These are phyloP conservation scores for Orius insidiosus DNA, from an alignment of 1,140 invertebrate species.

Conservation along the genomic window DNA sequence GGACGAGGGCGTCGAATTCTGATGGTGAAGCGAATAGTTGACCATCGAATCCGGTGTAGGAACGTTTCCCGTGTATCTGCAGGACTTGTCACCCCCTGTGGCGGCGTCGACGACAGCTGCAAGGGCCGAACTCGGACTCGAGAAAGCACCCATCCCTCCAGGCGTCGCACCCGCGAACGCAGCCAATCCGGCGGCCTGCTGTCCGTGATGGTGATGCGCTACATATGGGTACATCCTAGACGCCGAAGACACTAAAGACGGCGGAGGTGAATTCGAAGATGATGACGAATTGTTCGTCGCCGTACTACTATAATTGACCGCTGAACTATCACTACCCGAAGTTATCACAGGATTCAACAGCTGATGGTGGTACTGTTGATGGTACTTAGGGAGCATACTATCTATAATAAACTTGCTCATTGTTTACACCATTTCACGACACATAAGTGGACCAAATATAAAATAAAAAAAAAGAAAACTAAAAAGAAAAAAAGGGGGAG, in stretches of 20 bases:
- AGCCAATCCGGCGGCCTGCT: conserved; percentile 46
- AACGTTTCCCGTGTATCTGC: conserved; percentile 51
- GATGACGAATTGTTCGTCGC: conserved; percentile 26
- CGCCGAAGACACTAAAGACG: conserved; percentile 30
- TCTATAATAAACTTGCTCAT: conserved; percentile 82
- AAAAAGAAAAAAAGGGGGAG: conserved; percentile 1
- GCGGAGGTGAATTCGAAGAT: conserved; percentile 32
- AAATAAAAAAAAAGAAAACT: conserved; percentile 1
- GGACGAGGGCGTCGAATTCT: conserved; percentile 43
- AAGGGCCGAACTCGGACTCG: conserved; percentile 34
- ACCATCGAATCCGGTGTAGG: conserved; percentile 55
- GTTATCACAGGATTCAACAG: conserved; percentile 31
- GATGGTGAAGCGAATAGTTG: conserved; percentile 54
- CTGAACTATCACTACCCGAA: conserved; percentile 24
- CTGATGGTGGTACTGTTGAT: conserved; percentile 57
- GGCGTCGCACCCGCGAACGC: conserved; percentile 40
- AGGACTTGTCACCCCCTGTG: conserved; percentile 49
- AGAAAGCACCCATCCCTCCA: conserved; percentile 41
- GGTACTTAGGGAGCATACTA: conserved; percentile 91
- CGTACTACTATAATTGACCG: conserved; percentile 31
- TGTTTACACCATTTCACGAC: conserved; percentile 15
- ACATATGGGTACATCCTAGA: conserved; percentile 47
- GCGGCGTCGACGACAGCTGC: conserved; percentile 40
- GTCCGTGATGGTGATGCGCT: conserved; percentile 50
- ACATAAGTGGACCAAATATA: conserved; percentile 5